Base-by-base conservation (phyloP, 2,113 vertebrate species). In the Delphinus delphis region DNA sequence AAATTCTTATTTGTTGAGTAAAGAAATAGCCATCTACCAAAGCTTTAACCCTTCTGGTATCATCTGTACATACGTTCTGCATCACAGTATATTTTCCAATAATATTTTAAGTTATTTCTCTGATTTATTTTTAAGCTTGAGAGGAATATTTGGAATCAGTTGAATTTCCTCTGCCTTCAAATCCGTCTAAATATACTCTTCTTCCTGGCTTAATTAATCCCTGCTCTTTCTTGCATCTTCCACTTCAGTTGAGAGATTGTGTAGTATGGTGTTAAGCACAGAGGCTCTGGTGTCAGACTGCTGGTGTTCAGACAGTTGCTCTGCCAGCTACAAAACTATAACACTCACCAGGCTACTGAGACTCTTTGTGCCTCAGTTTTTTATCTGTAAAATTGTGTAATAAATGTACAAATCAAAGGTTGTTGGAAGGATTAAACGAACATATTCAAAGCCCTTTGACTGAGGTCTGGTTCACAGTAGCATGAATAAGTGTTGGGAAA, bases 201-300 rank as follows among this genome's bases (percentile, higher is more conserved):
- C 41, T 90, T 95, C 53, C 25, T 84, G 53, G 38, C 28, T 92
- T 97, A 25, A 74, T 81, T 84, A 62, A 88, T 71, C 90, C 12
- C 15, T 58, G 2, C 21, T 86, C 8, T 93, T 84, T 60, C 12
- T 53, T 67, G 10, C 31, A 70, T 41, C 5, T 90, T 90, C 2
- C 12, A 9, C 13, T 33, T 76, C 63, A 4, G 74, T 0, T 65
- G 76, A 38, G 28, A 62, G 18, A 3, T 6, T 20, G 14, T n/a
- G 8, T 28, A 83, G 4, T 36, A 60, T 53, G 14, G 28, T 62
- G 11, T 77, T 47, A 58, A 93, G 33, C 15, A 58, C 2, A 62
- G 63, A 58, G 25, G 2, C 41, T 18, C 33, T 53, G 33, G 13
- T 67, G 15, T 77, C 25, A 82, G 33, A 38, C 6, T 71, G 8